These are phyloP conservation scores for Hylia prasina DNA, from an alignment of 2,113 vertebrate genomes.

Conservation along the genomic window DNA sequence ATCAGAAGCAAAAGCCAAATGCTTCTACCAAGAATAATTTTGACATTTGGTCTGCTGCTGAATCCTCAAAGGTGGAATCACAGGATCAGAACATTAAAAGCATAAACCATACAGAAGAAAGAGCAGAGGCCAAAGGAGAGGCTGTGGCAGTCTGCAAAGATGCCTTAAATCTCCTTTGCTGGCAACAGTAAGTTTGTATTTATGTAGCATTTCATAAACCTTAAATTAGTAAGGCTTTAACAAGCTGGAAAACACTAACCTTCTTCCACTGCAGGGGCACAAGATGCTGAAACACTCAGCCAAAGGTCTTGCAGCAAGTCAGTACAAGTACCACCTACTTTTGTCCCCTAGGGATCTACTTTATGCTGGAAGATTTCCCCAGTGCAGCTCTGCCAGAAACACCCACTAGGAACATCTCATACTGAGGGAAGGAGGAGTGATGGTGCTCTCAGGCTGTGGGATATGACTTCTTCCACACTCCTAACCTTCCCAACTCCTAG, in stretches of 20 bases:
- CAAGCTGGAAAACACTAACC: not conserved
- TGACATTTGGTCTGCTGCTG: not conserved
- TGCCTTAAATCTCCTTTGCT: not conserved
- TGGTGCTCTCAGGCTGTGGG: not conserved
- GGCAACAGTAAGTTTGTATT: not conserved
- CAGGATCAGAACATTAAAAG: not conserved
- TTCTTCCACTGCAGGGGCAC: not conserved
- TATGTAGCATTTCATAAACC: not conserved
- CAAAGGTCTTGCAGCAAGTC: not conserved
- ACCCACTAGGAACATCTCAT: not conserved
- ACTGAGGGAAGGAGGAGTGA: not conserved
- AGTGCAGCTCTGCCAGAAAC: not conserved
- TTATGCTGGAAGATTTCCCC: not conserved
- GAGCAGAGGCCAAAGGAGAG: not conserved
- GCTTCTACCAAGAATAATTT: not conserved
- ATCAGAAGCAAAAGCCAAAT: not conserved
- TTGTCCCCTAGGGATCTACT: not conserved
- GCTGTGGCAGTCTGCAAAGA: not conserved
- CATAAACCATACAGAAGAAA: accelerated
- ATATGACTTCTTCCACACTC: not conserved
- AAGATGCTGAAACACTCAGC: not conserved
- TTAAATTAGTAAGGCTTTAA: not conserved
- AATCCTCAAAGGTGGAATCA: not conserved
- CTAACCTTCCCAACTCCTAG: not conserved
- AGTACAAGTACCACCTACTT: not conserved